Conservation (phyloP, 1,140 invertebrate genomes). For the Philopotamus ludificatus region DNA sequence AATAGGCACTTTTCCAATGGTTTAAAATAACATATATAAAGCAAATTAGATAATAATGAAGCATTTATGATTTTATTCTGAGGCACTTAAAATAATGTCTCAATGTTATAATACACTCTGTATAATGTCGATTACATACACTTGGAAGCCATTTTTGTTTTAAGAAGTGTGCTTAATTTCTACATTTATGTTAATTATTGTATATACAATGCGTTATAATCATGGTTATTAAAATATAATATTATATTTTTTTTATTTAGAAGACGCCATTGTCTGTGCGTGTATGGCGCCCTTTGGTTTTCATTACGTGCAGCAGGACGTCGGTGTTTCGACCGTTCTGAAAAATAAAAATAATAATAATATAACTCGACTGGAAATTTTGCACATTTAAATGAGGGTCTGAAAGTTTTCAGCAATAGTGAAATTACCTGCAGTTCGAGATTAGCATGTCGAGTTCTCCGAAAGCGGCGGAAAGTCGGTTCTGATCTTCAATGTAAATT, state of each 20-base stretch:
- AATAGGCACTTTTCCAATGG: neutral
- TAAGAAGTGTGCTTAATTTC: neutral
- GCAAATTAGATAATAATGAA: neutral
- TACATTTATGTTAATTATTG: slow-evolving; percentile 2
- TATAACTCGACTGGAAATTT: no score
- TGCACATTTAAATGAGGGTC: neutral
- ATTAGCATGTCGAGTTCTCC: slow-evolving; percentile 35
- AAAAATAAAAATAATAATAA: slow-evolving; percentile 4
- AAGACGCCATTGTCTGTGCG: neutral
- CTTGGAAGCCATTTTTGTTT: slow-evolving; percentile 23
- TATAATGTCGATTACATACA: slow-evolving; percentile 13
- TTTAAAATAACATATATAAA: neutral
- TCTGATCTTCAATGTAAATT: slow-evolving; percentile 21
- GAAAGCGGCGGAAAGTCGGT: slow-evolving; percentile 17
- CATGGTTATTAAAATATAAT: no score
- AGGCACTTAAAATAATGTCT: slow-evolving; percentile 29
- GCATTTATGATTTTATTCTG: slow-evolving; percentile 14
- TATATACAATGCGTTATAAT: no score
- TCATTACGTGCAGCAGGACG: slow-evolving; percentile 40
- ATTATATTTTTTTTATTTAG: no score
- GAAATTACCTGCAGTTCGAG: slow-evolving; percentile 37
- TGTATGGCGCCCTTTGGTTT: slow-evolving; percentile 16
- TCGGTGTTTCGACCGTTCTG: slow-evolving; percentile 32
- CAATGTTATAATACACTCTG: slow-evolving; percentile 10
- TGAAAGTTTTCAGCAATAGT: neutral